These are phyloP conservation scores for Caenorhabditis zanzibari DNA, from an alignment of 2,888 invertebrate genomes.

Conservation along the genomic window DNA sequence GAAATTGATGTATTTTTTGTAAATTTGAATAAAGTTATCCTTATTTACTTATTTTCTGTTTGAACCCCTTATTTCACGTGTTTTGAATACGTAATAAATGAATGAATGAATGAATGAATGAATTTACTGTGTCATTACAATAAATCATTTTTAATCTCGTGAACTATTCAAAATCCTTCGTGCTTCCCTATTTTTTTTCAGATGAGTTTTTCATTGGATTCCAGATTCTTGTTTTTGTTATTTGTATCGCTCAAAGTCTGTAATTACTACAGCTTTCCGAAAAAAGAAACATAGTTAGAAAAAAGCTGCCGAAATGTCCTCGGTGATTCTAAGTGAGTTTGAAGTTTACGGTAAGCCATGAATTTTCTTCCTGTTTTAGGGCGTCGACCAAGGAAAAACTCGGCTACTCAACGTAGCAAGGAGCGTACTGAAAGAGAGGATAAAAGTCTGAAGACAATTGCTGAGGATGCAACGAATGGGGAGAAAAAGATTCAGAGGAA, in stretches of 20 bases:
- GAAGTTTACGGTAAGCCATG: neutral
- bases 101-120: too few relatives aligned
- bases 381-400: neutral
- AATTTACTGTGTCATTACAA: too few relatives aligned
- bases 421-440: slow-evolving; percentile 2
- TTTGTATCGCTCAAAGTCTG: too few relatives aligned
- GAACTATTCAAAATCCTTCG: too few relatives aligned
- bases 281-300: neutral
- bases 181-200: too few relatives aligned
- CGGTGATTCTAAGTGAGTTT: neutral
- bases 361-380: neutral
- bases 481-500: slow-evolving; percentile 10
- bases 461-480: slow-evolving; percentile 9
- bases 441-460: slow-evolving; percentile 9
- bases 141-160: too few relatives aligned
- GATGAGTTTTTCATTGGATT: too few relatives aligned
- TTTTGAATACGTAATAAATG: too few relatives aligned
- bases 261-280: slow-evolving; percentile 5
- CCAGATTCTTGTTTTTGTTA: too few relatives aligned
- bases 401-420: neutral
- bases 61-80: too few relatives aligned
- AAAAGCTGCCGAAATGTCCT: neutral
- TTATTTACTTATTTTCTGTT: too few relatives aligned
- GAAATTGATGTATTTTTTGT: neutral
- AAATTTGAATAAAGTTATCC: neutral